These are phyloP conservation scores for Venustoraphidia nigricollis DNA, from an alignment of 2,888 invertebrate genomes.

Conservation along the genomic window DNA sequence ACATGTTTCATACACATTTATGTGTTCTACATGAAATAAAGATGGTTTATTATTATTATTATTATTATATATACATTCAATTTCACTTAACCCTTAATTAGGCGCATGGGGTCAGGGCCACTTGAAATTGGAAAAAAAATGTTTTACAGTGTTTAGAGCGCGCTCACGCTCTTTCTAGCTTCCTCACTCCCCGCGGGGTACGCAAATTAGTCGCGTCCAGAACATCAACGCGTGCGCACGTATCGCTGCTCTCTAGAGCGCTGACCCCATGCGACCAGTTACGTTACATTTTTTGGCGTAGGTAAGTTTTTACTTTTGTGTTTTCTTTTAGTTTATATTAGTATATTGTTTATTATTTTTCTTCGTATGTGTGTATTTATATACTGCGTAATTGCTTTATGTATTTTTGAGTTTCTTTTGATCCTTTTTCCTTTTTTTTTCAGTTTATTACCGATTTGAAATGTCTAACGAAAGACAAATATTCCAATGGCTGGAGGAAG, in stretches of 20 bases:
- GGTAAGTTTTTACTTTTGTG: slow-evolving; percentile 9
- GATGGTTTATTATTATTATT: too few relatives aligned
- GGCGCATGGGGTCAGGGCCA: neutral
- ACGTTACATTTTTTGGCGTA: slow-evolving; percentile 8
- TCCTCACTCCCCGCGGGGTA: neutral
- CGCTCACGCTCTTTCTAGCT: neutral
- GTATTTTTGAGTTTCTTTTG: slow-evolving; percentile 3
- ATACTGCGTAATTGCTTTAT: slow-evolving; percentile 7
- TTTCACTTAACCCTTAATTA: too few relatives aligned
- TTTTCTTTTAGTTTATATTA: slow-evolving; percentile 8
- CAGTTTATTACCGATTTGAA: slow-evolving; percentile 6
- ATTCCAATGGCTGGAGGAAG: slow-evolving; percentile 12
- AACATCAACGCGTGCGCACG: slow-evolving; percentile 6
- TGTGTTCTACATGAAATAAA: too few relatives aligned
- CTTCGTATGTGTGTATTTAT: slow-evolving; percentile 7
- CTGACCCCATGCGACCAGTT: slow-evolving; percentile 9
- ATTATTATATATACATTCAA: too few relatives aligned
- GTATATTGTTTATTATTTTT: slow-evolving; percentile 9
- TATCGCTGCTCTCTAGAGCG: slow-evolving; percentile 8
- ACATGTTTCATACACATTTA: too few relatives aligned
- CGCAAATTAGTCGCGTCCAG: neutral
- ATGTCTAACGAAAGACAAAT: slow-evolving; percentile 8
- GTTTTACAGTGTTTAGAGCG: neutral
- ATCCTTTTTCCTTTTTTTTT: slow-evolving; percentile 5
- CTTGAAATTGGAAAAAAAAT: neutral